A percentile compares a stretch with the other conserved stretches of the same genome.
Conservation (phyloP, 2,888 invertebrate genomes). For the Lysandra bellargus region DNA sequence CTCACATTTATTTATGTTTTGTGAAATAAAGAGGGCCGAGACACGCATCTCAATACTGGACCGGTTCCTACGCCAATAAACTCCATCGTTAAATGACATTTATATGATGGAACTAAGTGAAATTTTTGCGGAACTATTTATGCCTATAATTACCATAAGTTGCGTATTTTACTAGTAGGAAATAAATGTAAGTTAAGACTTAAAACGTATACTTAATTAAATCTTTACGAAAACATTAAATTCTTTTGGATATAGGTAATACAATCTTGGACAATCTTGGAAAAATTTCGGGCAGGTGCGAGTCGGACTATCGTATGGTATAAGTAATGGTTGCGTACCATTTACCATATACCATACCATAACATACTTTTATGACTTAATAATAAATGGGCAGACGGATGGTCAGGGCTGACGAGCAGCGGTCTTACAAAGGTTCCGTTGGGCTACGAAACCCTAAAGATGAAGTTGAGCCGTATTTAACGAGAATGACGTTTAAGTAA, state of each 20-base stretch:
- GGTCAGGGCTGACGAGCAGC: no score
- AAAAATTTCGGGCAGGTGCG: neutral
- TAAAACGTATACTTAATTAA: neutral
- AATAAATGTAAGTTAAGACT: neutral
- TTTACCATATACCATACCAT: no score
- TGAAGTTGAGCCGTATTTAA: no score
- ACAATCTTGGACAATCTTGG: neutral
- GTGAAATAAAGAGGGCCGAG: constrained; percentile 13
- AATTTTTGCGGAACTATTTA: constrained; percentile 21
- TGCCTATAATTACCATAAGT: constrained; percentile 3
- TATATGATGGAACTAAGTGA: constrained; percentile 14
- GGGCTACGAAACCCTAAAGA: no score
- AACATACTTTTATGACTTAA: no score
- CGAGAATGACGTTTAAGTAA: no score
- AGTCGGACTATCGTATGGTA: neutral
- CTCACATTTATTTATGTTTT: constrained; percentile 25
- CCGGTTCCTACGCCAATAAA: neutral
- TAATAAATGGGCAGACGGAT: no score
- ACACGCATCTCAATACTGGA: constrained; percentile 15
- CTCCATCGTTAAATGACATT: neutral
- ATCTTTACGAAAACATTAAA: neutral
- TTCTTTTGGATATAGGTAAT: neutral
- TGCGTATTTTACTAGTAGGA: neutral
- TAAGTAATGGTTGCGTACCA: no score
- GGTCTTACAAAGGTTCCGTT: no score